Evolutionary conservation across 2,888 invertebrate species (phyloP).

Genomic region (Scelioninae gen. 1): DNA sequence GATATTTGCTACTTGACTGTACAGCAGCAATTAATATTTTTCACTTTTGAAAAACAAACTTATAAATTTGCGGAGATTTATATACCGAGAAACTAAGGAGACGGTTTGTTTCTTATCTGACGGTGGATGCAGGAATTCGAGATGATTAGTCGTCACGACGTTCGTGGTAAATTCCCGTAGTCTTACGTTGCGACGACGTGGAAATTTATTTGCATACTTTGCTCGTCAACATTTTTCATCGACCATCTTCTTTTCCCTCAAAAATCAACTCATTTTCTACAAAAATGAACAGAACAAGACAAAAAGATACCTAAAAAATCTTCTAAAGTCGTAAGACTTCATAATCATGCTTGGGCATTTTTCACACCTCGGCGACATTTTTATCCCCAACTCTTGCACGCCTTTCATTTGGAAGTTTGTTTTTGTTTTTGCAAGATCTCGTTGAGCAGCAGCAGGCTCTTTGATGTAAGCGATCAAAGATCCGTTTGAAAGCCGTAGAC

Average conservation of each 20-base stretch:
- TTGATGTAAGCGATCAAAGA: conserved; percentile 68
- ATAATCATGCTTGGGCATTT: conserved; percentile 6
- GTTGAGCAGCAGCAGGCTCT: conserved; percentile 48
- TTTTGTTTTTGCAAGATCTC: conserved; percentile 29
- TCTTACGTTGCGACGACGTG: conserved; percentile 69
- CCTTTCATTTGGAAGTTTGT: conserved; percentile 15
- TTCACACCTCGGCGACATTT: conserved; percentile 49
- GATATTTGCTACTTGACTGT: conserved; percentile 23
- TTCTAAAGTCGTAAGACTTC: background rate
- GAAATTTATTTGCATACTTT: conserved; percentile 72
- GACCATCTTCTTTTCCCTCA: conserved; percentile 24
- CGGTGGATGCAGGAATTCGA: conserved; percentile 75
- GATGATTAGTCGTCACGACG: conserved; percentile 78
- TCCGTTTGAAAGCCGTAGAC: conserved; percentile 57
- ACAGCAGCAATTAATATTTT: conserved; percentile 60
- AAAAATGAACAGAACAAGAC: background rate
- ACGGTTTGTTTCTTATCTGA: conserved; percentile 77
- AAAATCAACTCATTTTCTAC: conserved; percentile 5
- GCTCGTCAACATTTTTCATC: conserved; percentile 60
- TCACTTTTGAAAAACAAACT: conserved; percentile 53
- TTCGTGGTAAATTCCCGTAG: conserved; percentile 75
- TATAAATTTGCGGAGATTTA: conserved; percentile 68
- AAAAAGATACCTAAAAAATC: background rate
- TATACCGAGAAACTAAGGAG: conserved; percentile 62
- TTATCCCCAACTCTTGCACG: conserved; percentile 2